A percentile compares a stretch with the other conserved stretches of the same genome.
Evolutionary conservation across 2,888 invertebrate species (phyloP).

Genomic region (Dorcus hopei): DNA sequence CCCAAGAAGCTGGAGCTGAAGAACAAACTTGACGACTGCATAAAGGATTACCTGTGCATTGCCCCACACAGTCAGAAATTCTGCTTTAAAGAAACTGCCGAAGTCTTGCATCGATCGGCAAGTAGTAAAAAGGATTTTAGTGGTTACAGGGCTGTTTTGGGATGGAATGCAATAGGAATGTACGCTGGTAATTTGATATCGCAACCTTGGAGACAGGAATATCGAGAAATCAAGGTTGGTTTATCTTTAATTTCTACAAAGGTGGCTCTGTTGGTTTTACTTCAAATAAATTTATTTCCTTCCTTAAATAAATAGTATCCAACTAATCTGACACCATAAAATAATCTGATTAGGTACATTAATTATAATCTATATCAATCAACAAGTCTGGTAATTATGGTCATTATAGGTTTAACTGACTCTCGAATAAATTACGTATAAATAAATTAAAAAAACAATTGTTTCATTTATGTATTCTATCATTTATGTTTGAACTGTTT

Average conservation of each 20-base stretch:
- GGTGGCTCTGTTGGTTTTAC: too few species aligned
- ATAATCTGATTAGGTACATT: too few species aligned
- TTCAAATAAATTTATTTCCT: too few species aligned
- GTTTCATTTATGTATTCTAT: neutral
- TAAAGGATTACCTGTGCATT: constrained; percentile 72
- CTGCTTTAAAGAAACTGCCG: constrained; percentile 69
- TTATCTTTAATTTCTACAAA: neutral
- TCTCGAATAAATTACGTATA: too few species aligned
- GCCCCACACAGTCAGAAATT: constrained; percentile 81
- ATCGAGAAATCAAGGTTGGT: constrained; percentile 70
- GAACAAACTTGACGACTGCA: constrained; percentile 74
- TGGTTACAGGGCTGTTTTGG: constrained; percentile 75
- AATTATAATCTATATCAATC: too few species aligned
- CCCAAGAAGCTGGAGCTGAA: constrained; percentile 73
- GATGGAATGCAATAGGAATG: constrained; percentile 80
- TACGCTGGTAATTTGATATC: constrained; percentile 82
- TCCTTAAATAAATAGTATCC: too few species aligned
- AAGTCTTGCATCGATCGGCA: constrained; percentile 72
- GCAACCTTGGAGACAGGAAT: constrained; percentile 89
- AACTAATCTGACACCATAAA: too few species aligned
- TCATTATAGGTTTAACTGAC: too few species aligned
- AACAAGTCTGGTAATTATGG: too few species aligned
- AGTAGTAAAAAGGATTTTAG: constrained; percentile 70
- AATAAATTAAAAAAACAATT: neutral
- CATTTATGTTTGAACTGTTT: constrained; percentile 3